phyloP scores from a whole-genome alignment of 2,113 vertebrate species.

The Burhinus bistriatus region DNA sequence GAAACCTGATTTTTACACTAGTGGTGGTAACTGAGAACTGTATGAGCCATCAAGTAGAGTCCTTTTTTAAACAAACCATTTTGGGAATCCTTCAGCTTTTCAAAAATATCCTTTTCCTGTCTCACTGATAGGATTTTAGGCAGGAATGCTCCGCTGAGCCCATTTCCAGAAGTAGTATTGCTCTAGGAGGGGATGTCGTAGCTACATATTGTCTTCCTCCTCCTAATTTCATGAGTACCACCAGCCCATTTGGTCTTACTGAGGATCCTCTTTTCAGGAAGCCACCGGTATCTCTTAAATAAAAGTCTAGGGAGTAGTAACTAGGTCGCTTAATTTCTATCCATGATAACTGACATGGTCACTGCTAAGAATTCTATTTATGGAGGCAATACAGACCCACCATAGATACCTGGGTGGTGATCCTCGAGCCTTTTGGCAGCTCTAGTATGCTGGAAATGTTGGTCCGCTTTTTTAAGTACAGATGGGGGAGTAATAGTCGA shows the following conservation, averaged over 20 bases:
- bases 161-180: background rate
- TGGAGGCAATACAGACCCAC: background rate
- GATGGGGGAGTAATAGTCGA: background rate
- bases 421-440: background rate
- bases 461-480: background rate
- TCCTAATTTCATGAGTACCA: background rate
- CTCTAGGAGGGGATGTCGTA: background rate
- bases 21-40: background rate
- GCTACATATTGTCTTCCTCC: background rate
- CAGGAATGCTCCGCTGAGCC: background rate
- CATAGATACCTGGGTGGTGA: background rate
- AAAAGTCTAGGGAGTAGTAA: background rate
- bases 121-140: accelerated
- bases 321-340: background rate
- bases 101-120: background rate
- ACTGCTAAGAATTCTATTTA: background rate
- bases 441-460: background rate
- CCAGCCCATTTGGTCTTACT: background rate
- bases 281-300: background rate
- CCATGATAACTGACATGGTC: background rate
- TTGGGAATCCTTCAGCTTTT: background rate
- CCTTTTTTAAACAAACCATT: background rate
- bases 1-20: background rate
- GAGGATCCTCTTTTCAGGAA: background rate
- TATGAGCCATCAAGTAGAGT: background rate